Evolutionary conservation across 2,113 vertebrate species (phyloP).

Genomic region (Sceloporus tristichus): DNA sequence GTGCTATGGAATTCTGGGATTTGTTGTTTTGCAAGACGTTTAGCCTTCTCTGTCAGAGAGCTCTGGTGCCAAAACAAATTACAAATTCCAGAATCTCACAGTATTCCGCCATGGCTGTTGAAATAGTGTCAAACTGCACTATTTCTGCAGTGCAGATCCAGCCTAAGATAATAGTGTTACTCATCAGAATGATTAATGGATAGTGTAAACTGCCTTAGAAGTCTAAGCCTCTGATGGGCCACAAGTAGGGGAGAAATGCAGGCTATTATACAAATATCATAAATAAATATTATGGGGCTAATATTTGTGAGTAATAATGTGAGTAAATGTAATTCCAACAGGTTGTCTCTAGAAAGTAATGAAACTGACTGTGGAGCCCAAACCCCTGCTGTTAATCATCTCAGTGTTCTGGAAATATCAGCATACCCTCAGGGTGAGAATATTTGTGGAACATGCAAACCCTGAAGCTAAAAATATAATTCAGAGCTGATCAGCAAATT

Average conservation of each 20-base stretch:
- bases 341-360: constrained; percentile 17
- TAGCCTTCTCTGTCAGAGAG: no score
- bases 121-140: no score
- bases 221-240: not conserved
- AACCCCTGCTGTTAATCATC: constrained; percentile 25
- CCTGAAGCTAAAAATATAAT: constrained; percentile 29
- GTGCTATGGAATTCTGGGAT: no score
- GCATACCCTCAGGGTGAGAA: not conserved
- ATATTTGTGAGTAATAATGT: not conserved
- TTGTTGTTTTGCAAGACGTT: no score
- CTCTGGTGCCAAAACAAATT: no score
- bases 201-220: not conserved
- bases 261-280: not conserved
- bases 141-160: no score
- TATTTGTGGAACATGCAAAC: not conserved
- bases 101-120: no score
- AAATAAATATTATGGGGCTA: not conserved
- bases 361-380: not conserved
- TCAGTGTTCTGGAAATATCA: constrained; percentile 39
- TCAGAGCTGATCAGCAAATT: constrained; percentile 7
- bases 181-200: not conserved
- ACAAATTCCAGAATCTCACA: no score
- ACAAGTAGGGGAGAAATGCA: not conserved
- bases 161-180: not conserved
- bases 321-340: constrained; percentile 19